Evolutionary conservation across 2,888 invertebrate genomes (phyloP).

Genomic region (Tortricodes alternella): DNA sequence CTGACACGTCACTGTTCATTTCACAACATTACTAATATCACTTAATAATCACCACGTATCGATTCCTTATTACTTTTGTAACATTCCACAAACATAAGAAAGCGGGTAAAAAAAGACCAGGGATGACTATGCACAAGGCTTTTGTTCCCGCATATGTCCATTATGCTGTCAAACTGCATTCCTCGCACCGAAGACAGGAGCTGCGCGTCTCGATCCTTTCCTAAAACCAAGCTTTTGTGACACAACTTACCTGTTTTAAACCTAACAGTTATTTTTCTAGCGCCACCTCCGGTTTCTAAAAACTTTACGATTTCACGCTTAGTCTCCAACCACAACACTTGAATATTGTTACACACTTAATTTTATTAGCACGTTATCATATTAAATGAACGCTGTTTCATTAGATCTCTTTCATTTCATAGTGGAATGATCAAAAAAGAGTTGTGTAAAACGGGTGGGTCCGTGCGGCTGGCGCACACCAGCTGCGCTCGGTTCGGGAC

Average conservation of each 20-base stretch:
- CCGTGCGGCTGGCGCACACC: constrained; percentile 63
- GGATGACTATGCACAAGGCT: constrained; percentile 77
- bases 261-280: constrained; percentile 74
- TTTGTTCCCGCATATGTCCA: constrained; percentile 76
- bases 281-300: constrained; percentile 56
- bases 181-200: constrained; percentile 76
- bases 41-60: constrained; percentile 34
- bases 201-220: constrained; percentile 73
- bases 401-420: constrained; percentile 53
- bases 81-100: constrained; percentile 51
- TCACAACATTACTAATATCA: constrained; percentile 17
- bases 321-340: constrained; percentile 58
- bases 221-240: constrained; percentile 69
- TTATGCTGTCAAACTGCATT: constrained; percentile 81
- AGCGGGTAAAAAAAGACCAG: constrained; percentile 69
- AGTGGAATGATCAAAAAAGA: constrained; percentile 52
- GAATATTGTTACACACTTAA: constrained; percentile 58
- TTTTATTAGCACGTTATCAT: constrained; percentile 49
- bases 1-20: constrained; percentile 43
- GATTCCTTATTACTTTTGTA: constrained; percentile 40
- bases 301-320: constrained; percentile 52
- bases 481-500: constrained; percentile 71
- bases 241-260: constrained; percentile 79
- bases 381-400: constrained; percentile 65
- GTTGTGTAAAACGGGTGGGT: constrained; percentile 69